Percentiles rank a stretch among this genome's conserved stretches.
Conservation (phyloP, 2,888 invertebrate species). For the Augochlorella aurata region DNA sequence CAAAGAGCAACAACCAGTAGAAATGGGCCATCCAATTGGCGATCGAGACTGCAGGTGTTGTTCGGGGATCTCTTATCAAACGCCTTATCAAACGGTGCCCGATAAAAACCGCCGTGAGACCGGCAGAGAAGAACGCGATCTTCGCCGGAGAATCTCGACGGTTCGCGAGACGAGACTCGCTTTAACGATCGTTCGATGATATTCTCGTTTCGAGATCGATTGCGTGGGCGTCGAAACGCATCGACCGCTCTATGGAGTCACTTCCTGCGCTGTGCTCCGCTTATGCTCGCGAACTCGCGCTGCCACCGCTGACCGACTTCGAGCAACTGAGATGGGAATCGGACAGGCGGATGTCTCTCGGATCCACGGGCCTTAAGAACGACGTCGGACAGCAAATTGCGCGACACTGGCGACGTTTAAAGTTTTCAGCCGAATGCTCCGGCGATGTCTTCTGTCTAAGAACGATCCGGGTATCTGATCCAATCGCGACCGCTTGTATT, state of each 20-base stretch:
- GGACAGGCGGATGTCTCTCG: constrained; percentile 24
- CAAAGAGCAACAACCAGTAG: constrained; percentile 76
- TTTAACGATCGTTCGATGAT: constrained; percentile 1
- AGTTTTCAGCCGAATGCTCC: constrained; percentile 61
- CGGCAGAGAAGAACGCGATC: neutral
- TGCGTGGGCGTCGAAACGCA: neutral
- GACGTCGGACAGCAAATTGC: constrained; percentile 34
- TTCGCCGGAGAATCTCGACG: neutral
- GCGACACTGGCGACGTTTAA: constrained; percentile 56
- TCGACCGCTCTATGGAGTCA: neutral
- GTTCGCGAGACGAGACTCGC: neutral
- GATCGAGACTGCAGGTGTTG: constrained; percentile 12
- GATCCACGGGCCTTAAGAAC: constrained; percentile 29
- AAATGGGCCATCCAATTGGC: constrained; percentile 73
- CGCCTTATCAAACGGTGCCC: constrained; percentile 11
- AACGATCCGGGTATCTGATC: constrained; percentile 63
- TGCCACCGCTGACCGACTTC: constrained; percentile 48
- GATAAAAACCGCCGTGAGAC: constrained; percentile 4
- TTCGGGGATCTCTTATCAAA: constrained; percentile 4
- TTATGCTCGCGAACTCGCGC: neutral
- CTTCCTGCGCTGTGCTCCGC: neutral
- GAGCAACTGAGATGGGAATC: constrained; percentile 38
- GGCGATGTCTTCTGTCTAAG: constrained; percentile 59
- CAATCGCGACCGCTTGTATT: constrained; percentile 73
- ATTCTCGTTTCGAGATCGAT: neutral